phyloP scores from a whole-genome alignment of 1,140 invertebrate species.

The Cotesia chilonis region DNA sequence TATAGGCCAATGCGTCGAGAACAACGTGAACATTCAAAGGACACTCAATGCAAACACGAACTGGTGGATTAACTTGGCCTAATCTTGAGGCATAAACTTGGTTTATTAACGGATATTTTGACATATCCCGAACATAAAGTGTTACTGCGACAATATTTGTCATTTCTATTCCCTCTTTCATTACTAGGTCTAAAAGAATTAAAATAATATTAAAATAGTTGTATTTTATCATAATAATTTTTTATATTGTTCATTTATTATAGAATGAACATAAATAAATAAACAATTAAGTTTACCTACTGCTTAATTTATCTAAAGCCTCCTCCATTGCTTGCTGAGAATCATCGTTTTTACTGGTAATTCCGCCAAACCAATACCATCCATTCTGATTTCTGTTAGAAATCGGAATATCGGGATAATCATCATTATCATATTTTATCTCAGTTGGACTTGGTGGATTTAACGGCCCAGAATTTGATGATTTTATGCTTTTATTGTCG shows the following conservation, averaged over 20 bases:
- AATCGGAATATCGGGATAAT: slow-evolving; percentile 62
- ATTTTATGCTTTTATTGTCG: slow-evolving; percentile 55
- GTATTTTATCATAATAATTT: not conserved
- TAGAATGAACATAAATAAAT: slow-evolving; percentile 28
- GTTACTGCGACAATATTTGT: slow-evolving; percentile 80
- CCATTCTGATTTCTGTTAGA: slow-evolving; percentile 74
- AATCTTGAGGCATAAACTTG: slow-evolving; percentile 79
- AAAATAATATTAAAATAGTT: slow-evolving; percentile 34
- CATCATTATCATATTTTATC: slow-evolving; percentile 54
- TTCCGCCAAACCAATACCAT: slow-evolving; percentile 84
- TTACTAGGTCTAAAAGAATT: slow-evolving; percentile 66
- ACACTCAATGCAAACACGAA: slow-evolving; percentile 86
- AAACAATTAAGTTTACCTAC: slow-evolving; percentile 72
- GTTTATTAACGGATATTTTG: slow-evolving; percentile 80
- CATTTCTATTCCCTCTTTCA: slow-evolving; percentile 69
- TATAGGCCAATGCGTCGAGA: slow-evolving; percentile 80
- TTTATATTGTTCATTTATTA: slow-evolving; percentile 3
- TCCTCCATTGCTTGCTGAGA: slow-evolving; percentile 69
- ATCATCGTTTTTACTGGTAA: slow-evolving; percentile 71
- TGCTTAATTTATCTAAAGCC: slow-evolving; percentile 79
- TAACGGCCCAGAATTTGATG: slow-evolving; percentile 58
- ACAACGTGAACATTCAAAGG: slow-evolving; percentile 79
- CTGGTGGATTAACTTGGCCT: slow-evolving; percentile 83
- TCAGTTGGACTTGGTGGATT: slow-evolving; percentile 56
- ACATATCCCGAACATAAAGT: slow-evolving; percentile 85